Evolutionary conservation across 2,797 vertebrate genomes (phyloP).

Genomic region (Anabas testudineus): DNA sequence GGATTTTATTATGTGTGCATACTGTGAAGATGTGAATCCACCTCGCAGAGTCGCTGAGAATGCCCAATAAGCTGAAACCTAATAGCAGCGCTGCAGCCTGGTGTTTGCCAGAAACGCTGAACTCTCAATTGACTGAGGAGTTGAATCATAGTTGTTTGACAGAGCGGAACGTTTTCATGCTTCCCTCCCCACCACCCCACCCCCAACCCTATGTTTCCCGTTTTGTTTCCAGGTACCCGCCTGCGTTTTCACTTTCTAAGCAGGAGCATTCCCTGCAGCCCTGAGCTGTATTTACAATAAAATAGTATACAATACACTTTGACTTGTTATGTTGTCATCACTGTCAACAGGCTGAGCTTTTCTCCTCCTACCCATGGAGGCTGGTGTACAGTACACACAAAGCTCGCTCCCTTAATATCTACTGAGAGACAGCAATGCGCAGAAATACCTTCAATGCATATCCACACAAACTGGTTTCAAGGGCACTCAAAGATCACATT

Average conservation of each 20-base stretch:
- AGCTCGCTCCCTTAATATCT: neutral
- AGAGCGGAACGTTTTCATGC: slow-evolving; percentile 51
- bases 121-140: slow-evolving; percentile 26
- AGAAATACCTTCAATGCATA: slow-evolving; percentile 16
- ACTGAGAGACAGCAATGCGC: slow-evolving; percentile 21
- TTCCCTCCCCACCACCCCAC: accelerated
- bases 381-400: slow-evolving; percentile 26
- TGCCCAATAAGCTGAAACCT: slow-evolving; percentile 45
- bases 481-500: slow-evolving; percentile 62
- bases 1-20: slow-evolving; percentile 27
- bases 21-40: slow-evolving; percentile 35
- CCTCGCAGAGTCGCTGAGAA: slow-evolving; percentile 13
- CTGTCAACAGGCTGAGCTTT: slow-evolving; percentile 64
- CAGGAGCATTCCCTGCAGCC: slow-evolving; percentile 29
- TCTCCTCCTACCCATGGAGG: slow-evolving; percentile 7
- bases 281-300: slow-evolving; percentile 68
- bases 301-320: slow-evolving; percentile 66
- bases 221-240: slow-evolving; percentile 46
- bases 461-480: slow-evolving; percentile 45
- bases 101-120: slow-evolving; percentile 40
- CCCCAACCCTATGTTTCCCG: neutral
- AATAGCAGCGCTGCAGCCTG: slow-evolving; percentile 22
- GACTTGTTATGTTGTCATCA: slow-evolving; percentile 63
- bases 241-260: slow-evolving; percentile 65
- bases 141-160: slow-evolving; percentile 41